Conservation (phyloP, 2,113 vertebrate species). For the Neomonachus schauinslandi region DNA sequence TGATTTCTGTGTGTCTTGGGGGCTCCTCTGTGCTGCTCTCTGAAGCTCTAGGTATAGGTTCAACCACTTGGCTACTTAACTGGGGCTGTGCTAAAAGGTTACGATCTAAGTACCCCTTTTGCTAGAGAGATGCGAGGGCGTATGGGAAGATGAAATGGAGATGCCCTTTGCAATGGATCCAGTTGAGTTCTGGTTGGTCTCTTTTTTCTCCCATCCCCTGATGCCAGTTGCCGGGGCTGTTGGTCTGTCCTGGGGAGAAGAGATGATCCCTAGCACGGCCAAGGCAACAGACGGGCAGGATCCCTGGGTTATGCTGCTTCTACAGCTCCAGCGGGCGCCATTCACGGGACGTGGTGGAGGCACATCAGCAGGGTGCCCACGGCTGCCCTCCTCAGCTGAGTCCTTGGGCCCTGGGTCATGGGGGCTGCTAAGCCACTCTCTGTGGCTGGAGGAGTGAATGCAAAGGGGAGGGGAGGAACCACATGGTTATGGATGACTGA, state of each 20-base stretch:
- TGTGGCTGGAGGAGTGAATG: neutral
- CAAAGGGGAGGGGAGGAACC: neutral
- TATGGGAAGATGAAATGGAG: neutral
- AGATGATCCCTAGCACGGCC: neutral
- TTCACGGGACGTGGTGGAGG: neutral
- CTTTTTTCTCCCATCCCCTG: neutral
- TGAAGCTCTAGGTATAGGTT: neutral
- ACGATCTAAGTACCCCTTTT: neutral
- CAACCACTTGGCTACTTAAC: neutral
- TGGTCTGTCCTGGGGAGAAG: neutral
- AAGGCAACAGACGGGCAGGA: too few species aligned
- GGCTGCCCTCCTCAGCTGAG: neutral
- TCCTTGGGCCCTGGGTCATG: neutral
- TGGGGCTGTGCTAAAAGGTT: neutral
- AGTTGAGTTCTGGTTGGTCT: neutral
- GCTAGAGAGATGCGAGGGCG: neutral
- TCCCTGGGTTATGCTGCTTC: rapidly evolving
- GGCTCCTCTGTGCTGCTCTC: neutral
- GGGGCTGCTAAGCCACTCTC: neutral
- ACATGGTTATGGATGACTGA: neutral
- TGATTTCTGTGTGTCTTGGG: neutral
- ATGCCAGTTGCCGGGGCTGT: neutral
- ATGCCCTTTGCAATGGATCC: rapidly evolving
- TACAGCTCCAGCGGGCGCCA: rapidly evolving
- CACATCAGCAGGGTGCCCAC: rapidly evolving